Evolutionary conservation across 2,888 invertebrate species (phyloP).

Genomic region (Erpobdella octoculata): DNA sequence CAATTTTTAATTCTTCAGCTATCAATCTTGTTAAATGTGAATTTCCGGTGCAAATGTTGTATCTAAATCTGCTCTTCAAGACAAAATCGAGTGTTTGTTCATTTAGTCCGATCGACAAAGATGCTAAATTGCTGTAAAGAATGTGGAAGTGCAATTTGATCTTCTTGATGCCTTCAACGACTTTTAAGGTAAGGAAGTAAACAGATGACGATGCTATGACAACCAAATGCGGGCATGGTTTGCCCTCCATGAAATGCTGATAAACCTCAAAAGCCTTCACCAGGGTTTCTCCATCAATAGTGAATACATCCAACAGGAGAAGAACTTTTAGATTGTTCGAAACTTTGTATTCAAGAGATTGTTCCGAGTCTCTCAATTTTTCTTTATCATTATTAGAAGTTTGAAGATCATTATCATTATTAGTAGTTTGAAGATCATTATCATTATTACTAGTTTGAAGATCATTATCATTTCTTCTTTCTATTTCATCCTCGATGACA

Average conservation of each 20-base stretch:
- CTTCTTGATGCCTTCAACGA: too few species aligned
- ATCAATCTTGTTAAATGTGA: neutral
- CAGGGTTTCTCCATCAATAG: neutral
- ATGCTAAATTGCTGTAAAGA: too few species aligned
- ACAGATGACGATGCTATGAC: neutral
- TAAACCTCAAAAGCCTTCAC: neutral
- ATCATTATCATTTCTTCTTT: too few species aligned
- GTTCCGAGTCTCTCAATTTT: too few species aligned
- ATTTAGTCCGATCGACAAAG: neutral
- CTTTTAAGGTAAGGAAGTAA: too few species aligned
- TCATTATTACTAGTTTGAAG: too few species aligned
- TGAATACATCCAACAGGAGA: neutral
- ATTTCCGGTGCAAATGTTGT: neutral
- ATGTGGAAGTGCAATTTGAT: too few species aligned
- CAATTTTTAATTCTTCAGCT: neutral
- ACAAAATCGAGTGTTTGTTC: neutral
- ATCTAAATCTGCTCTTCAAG: neutral
- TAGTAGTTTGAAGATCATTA: too few species aligned
- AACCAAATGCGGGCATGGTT: neutral
- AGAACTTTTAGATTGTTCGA: neutral
- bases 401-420: too few species aligned
- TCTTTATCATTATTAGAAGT: too few species aligned
- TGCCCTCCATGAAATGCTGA: neutral
- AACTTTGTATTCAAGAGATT: too few species aligned
- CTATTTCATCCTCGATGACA: too few species aligned